phyloP scores from a whole-genome alignment of 2,797 vertebrate genomes.

The Aselliscus stoliczkanus region DNA sequence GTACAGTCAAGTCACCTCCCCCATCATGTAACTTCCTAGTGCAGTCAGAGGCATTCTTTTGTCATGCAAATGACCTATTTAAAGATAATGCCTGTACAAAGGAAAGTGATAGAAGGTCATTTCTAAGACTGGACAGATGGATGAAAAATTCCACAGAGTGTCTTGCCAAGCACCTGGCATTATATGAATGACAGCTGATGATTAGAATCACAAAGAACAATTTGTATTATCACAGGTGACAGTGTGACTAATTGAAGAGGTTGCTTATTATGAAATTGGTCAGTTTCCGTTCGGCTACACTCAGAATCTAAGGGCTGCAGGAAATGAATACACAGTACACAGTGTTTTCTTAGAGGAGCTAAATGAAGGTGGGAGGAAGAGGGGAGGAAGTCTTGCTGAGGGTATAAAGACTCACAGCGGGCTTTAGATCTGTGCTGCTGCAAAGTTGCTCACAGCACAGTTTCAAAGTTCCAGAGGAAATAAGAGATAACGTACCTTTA shows the following conservation, averaged over 20 bases:
- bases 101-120: constrained; percentile 35
- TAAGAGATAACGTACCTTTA: constrained; percentile 60
- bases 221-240: constrained; percentile 66
- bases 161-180: constrained; percentile 50
- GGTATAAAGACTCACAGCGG: constrained; percentile 68
- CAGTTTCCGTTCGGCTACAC: constrained; percentile 40
- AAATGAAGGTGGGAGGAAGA: constrained; percentile 58
- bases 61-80: constrained; percentile 36
- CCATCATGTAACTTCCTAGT: neutral
- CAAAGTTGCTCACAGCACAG: constrained; percentile 67
- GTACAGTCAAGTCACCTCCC: neutral
- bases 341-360: constrained; percentile 55
- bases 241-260: constrained; percentile 62
- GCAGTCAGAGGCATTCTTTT: neutral
- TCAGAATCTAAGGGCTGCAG: constrained; percentile 42
- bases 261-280: constrained; percentile 51
- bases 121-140: constrained; percentile 63
- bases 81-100: constrained; percentile 18
- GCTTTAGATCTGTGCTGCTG: constrained; percentile 64
- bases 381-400: constrained; percentile 67
- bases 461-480: constrained; percentile 64
- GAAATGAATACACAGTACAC: constrained; percentile 57
- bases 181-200: constrained; percentile 55
- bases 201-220: constrained; percentile 60
- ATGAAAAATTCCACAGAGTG: constrained; percentile 45